phyloP scores from a whole-genome alignment of 2,888 invertebrate species.

The Agrochola macilenta region DNA sequence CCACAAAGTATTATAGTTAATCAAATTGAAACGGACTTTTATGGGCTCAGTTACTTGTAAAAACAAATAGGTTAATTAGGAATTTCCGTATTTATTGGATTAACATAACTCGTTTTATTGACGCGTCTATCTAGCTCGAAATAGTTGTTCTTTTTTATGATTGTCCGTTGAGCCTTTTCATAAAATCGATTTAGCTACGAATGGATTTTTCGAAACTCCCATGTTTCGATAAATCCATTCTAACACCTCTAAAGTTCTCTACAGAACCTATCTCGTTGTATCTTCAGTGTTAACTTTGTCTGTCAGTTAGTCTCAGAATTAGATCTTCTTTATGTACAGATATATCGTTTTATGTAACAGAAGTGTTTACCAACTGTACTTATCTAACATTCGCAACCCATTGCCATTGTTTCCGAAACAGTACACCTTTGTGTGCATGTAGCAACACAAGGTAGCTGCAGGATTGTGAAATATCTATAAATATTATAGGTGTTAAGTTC shows the following conservation, averaged over 20 bases:
- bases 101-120: constrained; percentile 38
- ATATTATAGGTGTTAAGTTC: constrained; percentile 16
- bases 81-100: constrained; percentile 32
- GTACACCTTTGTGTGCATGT: constrained; percentile 31
- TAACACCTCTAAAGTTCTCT: not conserved
- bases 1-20: constrained; percentile 38
- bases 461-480: constrained; percentile 26
- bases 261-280: not conserved
- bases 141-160: not conserved
- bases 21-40: constrained; percentile 36
- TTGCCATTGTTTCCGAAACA: constrained; percentile 50
- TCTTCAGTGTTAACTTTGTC: not conserved
- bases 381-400: constrained; percentile 24
- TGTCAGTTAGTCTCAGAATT: not conserved
- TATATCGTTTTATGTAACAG: not conserved
- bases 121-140: not conserved
- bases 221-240: not conserved
- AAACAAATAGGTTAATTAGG: constrained; percentile 41
- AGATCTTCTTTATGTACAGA: not conserved
- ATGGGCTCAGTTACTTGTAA: constrained; percentile 9
- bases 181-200: not conserved
- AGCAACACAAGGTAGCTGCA: constrained; percentile 26
- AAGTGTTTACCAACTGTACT: constrained; percentile 4
- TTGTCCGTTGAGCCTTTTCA: not conserved
- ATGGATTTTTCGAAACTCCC: not conserved